These are phyloP conservation scores for Rattus rattus DNA, from an alignment of 2,113 vertebrate genomes.

Conservation along the genomic window DNA sequence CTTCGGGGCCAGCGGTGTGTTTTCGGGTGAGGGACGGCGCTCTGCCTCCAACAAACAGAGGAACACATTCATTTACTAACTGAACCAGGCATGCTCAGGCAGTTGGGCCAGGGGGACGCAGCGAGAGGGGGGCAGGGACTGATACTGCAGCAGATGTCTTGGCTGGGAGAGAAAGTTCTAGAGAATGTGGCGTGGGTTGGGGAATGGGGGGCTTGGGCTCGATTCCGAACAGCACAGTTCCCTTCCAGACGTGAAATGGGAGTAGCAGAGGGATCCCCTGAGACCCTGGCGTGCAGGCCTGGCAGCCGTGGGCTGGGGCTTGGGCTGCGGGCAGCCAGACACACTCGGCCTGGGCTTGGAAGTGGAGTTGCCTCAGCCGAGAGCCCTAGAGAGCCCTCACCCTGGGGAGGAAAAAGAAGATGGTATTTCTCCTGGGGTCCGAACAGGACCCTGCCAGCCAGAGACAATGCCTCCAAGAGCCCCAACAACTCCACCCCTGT, in stretches of 20 bases:
- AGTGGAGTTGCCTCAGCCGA: slow-evolving; percentile 49
- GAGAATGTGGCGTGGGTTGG: slow-evolving; percentile 72
- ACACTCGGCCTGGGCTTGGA: not conserved
- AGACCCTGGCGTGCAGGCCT: slow-evolving; percentile 57
- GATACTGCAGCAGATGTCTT: slow-evolving; percentile 85
- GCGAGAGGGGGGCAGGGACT: not conserved
- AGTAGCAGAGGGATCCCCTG: slow-evolving; percentile 75
- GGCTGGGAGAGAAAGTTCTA: slow-evolving; percentile 84
- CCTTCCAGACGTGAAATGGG: slow-evolving; percentile 78
- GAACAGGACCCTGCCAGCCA: slow-evolving; percentile 71
- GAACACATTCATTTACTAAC: not conserved
- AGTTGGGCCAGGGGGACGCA: slow-evolving; percentile 60
- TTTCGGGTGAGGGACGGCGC: not conserved
- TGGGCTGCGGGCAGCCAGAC: not conserved
- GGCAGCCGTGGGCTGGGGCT: slow-evolving; percentile 25
- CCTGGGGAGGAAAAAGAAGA: slow-evolving; percentile 76
- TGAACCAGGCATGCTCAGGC: slow-evolving; percentile 73
- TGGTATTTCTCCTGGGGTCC: slow-evolving; percentile 82
- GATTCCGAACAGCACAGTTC: slow-evolving; percentile 71
- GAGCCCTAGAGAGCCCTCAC: slow-evolving; percentile 60
- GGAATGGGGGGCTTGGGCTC: slow-evolving; percentile 79
- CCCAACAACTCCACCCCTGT: slow-evolving; percentile 77
- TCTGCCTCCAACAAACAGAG: not conserved
- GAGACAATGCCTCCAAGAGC: slow-evolving; percentile 73
- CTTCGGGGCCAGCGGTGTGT: not conserved